Evolutionary conservation across 2,113 vertebrate genomes (phyloP).

Genomic region (Speoplatyrhinus poulsoni): DNA sequence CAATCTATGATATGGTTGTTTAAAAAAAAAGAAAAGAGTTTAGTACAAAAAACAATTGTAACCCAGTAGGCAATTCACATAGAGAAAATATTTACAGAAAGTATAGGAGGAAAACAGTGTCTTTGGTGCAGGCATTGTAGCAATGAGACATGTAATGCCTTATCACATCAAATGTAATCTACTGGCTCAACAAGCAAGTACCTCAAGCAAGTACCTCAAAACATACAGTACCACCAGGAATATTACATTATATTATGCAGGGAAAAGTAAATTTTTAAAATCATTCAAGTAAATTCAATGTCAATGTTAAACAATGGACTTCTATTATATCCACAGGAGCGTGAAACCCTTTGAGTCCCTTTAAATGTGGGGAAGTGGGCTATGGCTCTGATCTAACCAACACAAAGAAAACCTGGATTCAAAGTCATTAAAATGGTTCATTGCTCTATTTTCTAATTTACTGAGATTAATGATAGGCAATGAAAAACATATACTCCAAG

Average conservation of each 20-base stretch:
- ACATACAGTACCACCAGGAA: not conserved
- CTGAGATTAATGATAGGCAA: slow-evolving; percentile 69
- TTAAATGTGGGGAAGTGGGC: slow-evolving; percentile 53
- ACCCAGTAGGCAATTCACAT: no score
- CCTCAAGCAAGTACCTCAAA: not conserved
- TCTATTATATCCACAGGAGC: slow-evolving; percentile 45
- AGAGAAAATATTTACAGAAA: not conserved
- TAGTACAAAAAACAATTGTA: no score
- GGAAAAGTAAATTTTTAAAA: slow-evolving; percentile 18
- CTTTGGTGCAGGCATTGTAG: not conserved
- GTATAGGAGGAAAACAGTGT: not conserved
- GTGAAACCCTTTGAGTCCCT: slow-evolving; percentile 40
- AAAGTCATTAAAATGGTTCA: slow-evolving; percentile 72
- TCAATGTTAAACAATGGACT: slow-evolving; percentile 45
- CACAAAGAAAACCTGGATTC: slow-evolving; percentile 60
- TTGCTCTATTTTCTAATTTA: slow-evolving; percentile 72
- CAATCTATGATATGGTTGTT: no score
- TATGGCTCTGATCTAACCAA: slow-evolving; percentile 44
- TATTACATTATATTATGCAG: not conserved
- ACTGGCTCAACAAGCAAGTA: not conserved
- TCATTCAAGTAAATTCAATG: slow-evolving; percentile 27
- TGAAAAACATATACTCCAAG: slow-evolving; percentile 70
- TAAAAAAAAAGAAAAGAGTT: no score
- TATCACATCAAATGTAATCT: not conserved
- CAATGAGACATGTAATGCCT: not conserved